A percentile compares a stretch with the other conserved stretches of the same genome.
Evolutionary conservation across 1,140 invertebrate species (phyloP).

Genomic region (Euborellia annulipes): DNA sequence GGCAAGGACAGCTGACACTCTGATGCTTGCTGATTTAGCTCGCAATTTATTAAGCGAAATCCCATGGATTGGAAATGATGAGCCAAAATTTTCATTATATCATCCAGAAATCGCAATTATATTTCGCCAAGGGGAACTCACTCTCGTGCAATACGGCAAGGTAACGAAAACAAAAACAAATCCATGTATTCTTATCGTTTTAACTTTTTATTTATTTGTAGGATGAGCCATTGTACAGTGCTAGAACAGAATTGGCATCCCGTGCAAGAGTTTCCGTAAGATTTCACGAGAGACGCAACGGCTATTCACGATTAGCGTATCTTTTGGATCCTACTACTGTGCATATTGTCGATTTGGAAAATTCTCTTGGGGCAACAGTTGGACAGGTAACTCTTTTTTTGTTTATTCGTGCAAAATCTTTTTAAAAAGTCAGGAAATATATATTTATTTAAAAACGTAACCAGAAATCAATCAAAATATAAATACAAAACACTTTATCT

Average conservation of each 20-base stretch:
- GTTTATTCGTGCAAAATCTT: too few species aligned
- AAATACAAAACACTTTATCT: too few species aligned
- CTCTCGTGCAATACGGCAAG: slow-evolving; percentile 83
- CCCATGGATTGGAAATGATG: slow-evolving; percentile 35
- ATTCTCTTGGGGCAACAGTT: too few species aligned
- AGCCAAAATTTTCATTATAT: slow-evolving; percentile 86
- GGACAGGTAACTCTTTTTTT: too few species aligned
- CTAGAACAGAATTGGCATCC: slow-evolving; percentile 88
- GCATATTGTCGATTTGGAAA: slow-evolving; percentile 36
- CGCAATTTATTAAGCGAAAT: slow-evolving; percentile 72
- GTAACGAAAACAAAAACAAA: slow-evolving; percentile 15
- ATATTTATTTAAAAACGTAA: too few species aligned
- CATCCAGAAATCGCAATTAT: slow-evolving; percentile 82
- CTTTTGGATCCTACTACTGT: slow-evolving; percentile 91
- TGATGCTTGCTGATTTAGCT: slow-evolving; percentile 80
- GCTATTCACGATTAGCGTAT: slow-evolving; percentile 64
- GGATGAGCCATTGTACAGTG: slow-evolving; percentile 8
- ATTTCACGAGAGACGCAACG: slow-evolving; percentile 69
- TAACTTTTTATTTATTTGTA: slow-evolving; percentile 4
- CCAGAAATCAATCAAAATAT: too few species aligned
- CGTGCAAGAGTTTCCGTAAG: slow-evolving; percentile 90
- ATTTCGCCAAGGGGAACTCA: slow-evolving; percentile 78
- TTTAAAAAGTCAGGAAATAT: too few species aligned
- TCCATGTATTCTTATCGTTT: slow-evolving; percentile 2
- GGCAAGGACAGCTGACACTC: slow-evolving; percentile 72